Evolutionary conservation across 2,888 invertebrate species (phyloP).

Genomic region (Drosophila greeni): DNA sequence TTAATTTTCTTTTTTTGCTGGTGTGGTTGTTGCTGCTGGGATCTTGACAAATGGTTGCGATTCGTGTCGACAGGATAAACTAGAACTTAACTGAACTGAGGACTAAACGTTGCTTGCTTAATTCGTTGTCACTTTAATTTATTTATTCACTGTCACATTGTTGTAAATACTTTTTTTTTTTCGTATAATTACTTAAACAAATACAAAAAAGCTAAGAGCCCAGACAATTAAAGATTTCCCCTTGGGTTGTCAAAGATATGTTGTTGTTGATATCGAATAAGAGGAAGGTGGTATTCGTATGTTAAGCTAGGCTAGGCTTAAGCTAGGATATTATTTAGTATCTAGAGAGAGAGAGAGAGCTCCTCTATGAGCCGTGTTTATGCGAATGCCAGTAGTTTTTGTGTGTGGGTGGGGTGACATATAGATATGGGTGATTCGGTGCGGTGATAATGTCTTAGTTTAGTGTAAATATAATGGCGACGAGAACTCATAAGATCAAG

Average conservation of each 20-base stretch:
- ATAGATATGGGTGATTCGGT: constrained; percentile 19
- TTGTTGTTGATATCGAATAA: constrained; percentile 33
- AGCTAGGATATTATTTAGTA: constrained; percentile 43
- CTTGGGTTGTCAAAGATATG: constrained; percentile 51
- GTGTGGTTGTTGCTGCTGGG: constrained; percentile 34
- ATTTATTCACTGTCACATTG: constrained; percentile 26
- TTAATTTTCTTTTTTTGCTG: constrained; percentile 45
- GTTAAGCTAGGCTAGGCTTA: constrained; percentile 60
- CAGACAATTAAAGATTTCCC: constrained; percentile 19
- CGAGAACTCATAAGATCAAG: constrained; percentile 21
- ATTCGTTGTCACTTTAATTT: constrained; percentile 17
- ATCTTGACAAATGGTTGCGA: constrained; percentile 41
- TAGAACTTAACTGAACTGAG: constrained; percentile 32
- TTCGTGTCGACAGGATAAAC: constrained; percentile 52
- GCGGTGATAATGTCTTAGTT: constrained; percentile 26
- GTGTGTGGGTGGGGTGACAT: constrained; percentile 8
- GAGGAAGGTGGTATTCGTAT: constrained; percentile 45
- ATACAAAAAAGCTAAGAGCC: constrained; percentile 16
- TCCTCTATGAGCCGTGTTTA: constrained; percentile 29
- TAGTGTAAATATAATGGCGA: constrained; percentile 5
- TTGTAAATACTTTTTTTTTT: neutral
- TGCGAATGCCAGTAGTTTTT: constrained; percentile 16
- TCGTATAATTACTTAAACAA: neutral
- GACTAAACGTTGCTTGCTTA: constrained; percentile 8
- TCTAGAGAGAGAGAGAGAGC: constrained; percentile 13